Percentiles rank a stretch among this genome's conserved stretches.
phyloP scores from a whole-genome alignment of 2,113 vertebrate species.

The Pantherophis guttatus region DNA sequence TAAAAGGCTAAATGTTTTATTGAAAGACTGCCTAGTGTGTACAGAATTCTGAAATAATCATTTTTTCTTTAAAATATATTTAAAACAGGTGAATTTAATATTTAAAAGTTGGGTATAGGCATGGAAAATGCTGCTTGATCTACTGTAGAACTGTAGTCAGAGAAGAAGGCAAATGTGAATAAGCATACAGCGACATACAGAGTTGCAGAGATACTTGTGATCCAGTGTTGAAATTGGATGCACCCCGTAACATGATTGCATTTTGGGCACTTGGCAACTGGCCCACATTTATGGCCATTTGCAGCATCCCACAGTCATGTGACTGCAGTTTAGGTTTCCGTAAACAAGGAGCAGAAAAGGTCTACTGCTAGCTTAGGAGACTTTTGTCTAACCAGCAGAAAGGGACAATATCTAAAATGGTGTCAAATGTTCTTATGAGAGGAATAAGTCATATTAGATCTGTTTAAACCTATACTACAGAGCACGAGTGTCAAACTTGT shows the following conservation, averaged over 20 bases:
- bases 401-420: background rate
- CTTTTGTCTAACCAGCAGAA: background rate
- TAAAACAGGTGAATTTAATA: background rate
- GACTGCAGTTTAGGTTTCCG: background rate
- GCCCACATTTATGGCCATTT: background rate
- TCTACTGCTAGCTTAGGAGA: background rate
- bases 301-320: background rate
- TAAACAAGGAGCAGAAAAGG: background rate
- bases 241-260: background rate
- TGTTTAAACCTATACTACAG: background rate
- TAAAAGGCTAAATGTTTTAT: background rate
- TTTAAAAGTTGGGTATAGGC: background rate
- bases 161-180: background rate
- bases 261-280: background rate
- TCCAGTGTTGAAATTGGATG: background rate
- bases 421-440: background rate
- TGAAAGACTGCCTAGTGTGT: background rate
- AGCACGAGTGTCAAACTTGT: too few relatives aligned
- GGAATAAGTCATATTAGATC: background rate
- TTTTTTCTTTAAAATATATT: background rate
- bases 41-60: background rate
- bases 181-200: background rate
- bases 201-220: background rate
- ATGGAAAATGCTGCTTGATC: background rate
- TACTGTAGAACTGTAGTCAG: background rate